Conservation (phyloP, 2,113 vertebrate genomes). For the Xiphias gladius region DNA sequence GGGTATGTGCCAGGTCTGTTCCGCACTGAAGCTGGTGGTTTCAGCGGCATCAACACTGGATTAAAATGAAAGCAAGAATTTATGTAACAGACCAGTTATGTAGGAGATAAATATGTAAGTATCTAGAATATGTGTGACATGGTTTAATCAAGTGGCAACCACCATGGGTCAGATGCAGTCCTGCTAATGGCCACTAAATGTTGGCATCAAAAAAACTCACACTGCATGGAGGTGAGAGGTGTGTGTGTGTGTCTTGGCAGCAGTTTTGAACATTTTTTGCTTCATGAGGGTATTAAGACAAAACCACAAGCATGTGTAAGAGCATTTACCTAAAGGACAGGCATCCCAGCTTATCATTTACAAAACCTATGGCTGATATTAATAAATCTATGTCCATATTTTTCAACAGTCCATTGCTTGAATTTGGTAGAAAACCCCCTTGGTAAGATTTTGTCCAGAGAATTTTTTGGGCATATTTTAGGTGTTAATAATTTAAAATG, state of each 20-base stretch:
- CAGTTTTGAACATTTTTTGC: not conserved
- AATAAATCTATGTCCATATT: not conserved
- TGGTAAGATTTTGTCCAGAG: no score
- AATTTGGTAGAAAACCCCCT: no score
- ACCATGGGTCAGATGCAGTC: not conserved
- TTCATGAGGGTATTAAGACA: not conserved
- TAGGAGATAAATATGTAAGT: not conserved
- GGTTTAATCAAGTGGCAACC: slow-evolving; percentile 4
- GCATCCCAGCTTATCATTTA: not conserved
- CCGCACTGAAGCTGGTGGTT: slow-evolving; percentile 28
- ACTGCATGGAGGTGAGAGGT: not conserved
- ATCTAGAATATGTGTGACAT: not conserved
- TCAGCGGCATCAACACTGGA: slow-evolving; percentile 28
- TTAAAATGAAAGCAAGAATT: slow-evolving; percentile 46
- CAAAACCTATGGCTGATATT: not conserved
- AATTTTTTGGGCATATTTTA: no score
- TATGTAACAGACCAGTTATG: slow-evolving; percentile 38
- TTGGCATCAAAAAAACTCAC: not conserved
- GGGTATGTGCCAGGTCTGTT: slow-evolving; percentile 57
- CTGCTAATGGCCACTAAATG: not conserved
- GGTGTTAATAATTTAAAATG: no score
- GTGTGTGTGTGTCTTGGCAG: not conserved
- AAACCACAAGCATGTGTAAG: not conserved
- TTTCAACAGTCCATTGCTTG: no score
- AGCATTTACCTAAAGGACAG: not conserved